Evolutionary conservation across 2,888 invertebrate genomes (phyloP).

Genomic region (Parnassius glacialis): DNA sequence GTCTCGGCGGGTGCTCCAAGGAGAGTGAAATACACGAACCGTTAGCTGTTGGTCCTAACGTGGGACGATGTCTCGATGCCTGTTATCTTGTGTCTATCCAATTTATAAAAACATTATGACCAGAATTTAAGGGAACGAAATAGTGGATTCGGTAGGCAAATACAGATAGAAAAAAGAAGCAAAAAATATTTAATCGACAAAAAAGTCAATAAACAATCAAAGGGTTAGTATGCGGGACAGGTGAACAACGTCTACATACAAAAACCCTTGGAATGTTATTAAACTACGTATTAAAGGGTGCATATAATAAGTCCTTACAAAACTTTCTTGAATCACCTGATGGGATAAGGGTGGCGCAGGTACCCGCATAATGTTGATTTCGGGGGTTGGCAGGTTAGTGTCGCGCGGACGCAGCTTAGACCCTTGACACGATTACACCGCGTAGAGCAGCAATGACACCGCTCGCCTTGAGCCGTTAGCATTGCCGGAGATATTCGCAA

Average conservation of each 20-base stretch:
- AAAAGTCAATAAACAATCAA: constrained; percentile 45
- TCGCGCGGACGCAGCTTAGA: constrained; percentile 43
- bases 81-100: constrained; percentile 27
- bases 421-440: constrained; percentile 77
- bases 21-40: constrained; percentile 60
- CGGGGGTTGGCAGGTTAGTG: constrained; percentile 41
- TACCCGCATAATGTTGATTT: constrained; percentile 45
- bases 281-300: constrained; percentile 55
- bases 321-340: constrained; percentile 63
- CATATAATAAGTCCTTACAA: constrained; percentile 43
- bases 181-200: constrained; percentile 33
- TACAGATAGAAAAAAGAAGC: constrained; percentile 23
- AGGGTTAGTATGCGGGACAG: constrained; percentile 61
- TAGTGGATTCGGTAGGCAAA: constrained; percentile 11
- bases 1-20: constrained; percentile 58
- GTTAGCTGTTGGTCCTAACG: constrained; percentile 47
- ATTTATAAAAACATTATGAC: constrained; percentile 22
- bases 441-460: constrained; percentile 80
- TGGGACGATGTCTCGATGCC: constrained; percentile 35
- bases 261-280: constrained; percentile 55
- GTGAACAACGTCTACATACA: constrained; percentile 63
- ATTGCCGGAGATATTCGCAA: constrained; percentile 81
- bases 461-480: constrained; percentile 79
- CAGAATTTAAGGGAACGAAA: neutral
- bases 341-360: constrained; percentile 60